A percentile compares a stretch with the other conserved stretches of the same genome.
Evolutionary conservation across 2,888 invertebrate species (phyloP).

Genomic region (Trachelus tabidus): DNA sequence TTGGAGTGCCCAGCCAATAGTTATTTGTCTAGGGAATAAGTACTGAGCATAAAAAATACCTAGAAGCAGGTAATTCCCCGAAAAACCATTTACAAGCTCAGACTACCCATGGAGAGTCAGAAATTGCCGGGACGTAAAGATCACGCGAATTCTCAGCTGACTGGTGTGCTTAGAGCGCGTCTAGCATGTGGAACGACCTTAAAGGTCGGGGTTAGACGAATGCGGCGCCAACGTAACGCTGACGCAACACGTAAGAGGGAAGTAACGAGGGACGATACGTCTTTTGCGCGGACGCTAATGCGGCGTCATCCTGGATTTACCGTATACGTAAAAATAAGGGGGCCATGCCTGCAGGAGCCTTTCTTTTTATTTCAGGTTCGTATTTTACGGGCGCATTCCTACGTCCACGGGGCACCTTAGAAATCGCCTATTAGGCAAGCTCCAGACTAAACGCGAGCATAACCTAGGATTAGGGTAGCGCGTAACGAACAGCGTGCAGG

Average conservation of each 20-base stretch:
- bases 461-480: slow-evolving; percentile 5
- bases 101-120: neutral
- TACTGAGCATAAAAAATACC: neutral
- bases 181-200: neutral
- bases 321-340: neutral
- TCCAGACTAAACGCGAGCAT: neutral
- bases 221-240: slow-evolving; percentile 57
- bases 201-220: slow-evolving; percentile 36
- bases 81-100: neutral
- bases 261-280: slow-evolving; percentile 41
- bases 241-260: slow-evolving; percentile 56
- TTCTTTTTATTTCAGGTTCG: neutral
- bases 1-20: neutral
- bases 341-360: neutral
- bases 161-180: neutral
- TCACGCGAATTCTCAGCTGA: neutral
- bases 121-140: neutral
- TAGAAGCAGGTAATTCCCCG: neutral
- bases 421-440: slow-evolving; percentile 12
- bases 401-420: neutral
- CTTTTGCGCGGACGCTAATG: slow-evolving; percentile 28
- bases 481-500: neutral
- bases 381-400: slow-evolving; percentile 7
- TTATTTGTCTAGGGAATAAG: neutral
- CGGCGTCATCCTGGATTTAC: slow-evolving; percentile 16